phyloP scores from a whole-genome alignment of 2,797 vertebrate species.

The Spea hammondii region DNA sequence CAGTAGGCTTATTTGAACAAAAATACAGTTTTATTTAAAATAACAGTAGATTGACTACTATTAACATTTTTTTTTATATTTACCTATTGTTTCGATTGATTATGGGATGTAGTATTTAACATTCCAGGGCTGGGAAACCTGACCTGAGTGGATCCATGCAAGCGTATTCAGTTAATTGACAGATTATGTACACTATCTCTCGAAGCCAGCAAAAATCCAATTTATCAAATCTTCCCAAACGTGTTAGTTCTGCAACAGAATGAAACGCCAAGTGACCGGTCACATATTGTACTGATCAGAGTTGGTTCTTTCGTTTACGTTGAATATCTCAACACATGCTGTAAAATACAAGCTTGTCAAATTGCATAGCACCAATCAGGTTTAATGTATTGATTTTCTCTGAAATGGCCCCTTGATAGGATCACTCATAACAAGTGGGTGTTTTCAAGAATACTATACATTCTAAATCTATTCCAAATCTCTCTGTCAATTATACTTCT shows the following conservation, averaged over 20 bases:
- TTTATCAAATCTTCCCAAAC: constrained; percentile 32
- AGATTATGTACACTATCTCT: constrained; percentile 29
- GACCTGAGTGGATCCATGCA: constrained; percentile 7
- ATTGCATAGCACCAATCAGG: constrained; percentile 45
- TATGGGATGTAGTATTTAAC: neutral
- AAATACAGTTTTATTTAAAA: too few relatives aligned
- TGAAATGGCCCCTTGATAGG: neutral
- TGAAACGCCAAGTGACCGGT: constrained; percentile 35
- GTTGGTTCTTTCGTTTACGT: constrained; percentile 36
- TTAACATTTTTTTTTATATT: too few relatives aligned
- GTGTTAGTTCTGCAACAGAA: constrained; percentile 18
- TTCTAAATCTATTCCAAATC: too few relatives aligned
- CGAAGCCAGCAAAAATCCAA: constrained; percentile 38
- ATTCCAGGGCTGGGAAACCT: neutral
- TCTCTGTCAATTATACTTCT: too few relatives aligned
- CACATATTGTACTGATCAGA: constrained; percentile 47
- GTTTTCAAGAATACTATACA: too few relatives aligned
- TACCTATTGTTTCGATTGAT: too few relatives aligned
- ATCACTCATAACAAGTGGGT: too few relatives aligned
- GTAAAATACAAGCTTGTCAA: constrained; percentile 23
- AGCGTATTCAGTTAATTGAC: constrained; percentile 20
- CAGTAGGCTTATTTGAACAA: too few relatives aligned
- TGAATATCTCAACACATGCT: constrained; percentile 36
- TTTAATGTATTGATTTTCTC: neutral
- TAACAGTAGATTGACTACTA: too few relatives aligned